These are phyloP conservation scores for Takifugu ocellatus DNA, from an alignment of 2,797 vertebrate species.

Conservation along the genomic window DNA sequence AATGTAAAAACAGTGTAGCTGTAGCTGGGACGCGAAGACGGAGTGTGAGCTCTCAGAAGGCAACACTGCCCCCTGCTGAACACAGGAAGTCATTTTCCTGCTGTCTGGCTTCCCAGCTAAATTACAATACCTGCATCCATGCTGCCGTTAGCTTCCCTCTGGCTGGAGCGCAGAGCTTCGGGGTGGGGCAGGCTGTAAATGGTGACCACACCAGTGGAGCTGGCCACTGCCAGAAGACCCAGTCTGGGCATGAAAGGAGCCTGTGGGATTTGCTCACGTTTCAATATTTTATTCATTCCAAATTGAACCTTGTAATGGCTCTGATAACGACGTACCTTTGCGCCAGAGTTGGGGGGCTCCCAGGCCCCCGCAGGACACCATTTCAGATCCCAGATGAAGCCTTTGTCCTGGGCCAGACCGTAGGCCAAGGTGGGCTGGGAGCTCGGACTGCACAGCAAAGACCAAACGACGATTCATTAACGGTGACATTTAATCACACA, in stretches of 20 bases:
- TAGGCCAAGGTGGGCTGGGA: slow-evolving; percentile 78
- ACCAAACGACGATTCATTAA: neutral
- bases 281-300: neutral
- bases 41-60: neutral
- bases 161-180: slow-evolving; percentile 67
- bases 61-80: slow-evolving; percentile 60
- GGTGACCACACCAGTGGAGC: slow-evolving; percentile 81
- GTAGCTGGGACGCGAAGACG: neutral
- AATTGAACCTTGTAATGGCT: neutral
- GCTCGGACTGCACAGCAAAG: slow-evolving; percentile 67
- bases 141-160: slow-evolving; percentile 72
- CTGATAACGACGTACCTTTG: slow-evolving; percentile 71
- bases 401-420: slow-evolving; percentile 83
- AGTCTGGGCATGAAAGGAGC: slow-evolving; percentile 83
- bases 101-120: neutral
- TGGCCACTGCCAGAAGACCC: slow-evolving; percentile 86
- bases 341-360: slow-evolving; percentile 79
- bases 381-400: slow-evolving; percentile 89
- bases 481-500: too few species aligned
- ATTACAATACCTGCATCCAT: slow-evolving; percentile 22
- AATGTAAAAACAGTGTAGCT: neutral
- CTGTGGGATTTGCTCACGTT: slow-evolving; percentile 7
- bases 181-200: slow-evolving; percentile 91
- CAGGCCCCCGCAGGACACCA: slow-evolving; percentile 95
- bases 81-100: neutral